phyloP scores from a whole-genome alignment of 2,888 invertebrate species.

The Archaeoteleia sp. region DNA sequence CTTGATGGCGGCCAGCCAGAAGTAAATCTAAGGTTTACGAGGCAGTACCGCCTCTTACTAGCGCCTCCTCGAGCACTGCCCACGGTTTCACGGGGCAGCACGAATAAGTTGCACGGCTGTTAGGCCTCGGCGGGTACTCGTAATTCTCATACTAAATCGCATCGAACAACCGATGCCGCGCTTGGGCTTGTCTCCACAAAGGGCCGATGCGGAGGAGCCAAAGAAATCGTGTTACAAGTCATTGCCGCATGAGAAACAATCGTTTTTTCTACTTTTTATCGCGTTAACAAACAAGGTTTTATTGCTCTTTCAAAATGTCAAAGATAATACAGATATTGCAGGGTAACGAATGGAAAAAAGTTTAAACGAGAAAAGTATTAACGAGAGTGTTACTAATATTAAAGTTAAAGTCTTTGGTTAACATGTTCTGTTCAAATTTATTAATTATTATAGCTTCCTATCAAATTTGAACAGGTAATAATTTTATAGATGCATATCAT shows the following conservation, averaged over 20 bases:
- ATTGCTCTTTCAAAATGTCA: slow-evolving; percentile 12
- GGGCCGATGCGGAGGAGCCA: slow-evolving; percentile 27
- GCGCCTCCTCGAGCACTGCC: slow-evolving; percentile 74
- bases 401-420: too few relatives aligned
- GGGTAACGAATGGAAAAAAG: too few relatives aligned
- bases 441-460: too few relatives aligned
- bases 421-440: too few relatives aligned
- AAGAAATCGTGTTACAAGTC: slow-evolving; percentile 43
- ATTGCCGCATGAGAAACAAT: slow-evolving; percentile 14
- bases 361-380: too few relatives aligned
- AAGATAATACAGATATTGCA: too few relatives aligned
- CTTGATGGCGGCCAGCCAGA: slow-evolving; percentile 75
- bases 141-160: slow-evolving; percentile 74
- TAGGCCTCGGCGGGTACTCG: slow-evolving; percentile 61
- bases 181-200: slow-evolving; percentile 43
- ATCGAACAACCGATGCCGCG: slow-evolving; percentile 55
- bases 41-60: slow-evolving; percentile 75
- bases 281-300: slow-evolving; percentile 4
- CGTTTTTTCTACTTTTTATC: too few relatives aligned
- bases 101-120: slow-evolving; percentile 58
- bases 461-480: too few relatives aligned
- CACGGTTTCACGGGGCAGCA: slow-evolving; percentile 62
- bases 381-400: too few relatives aligned
- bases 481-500: too few relatives aligned
- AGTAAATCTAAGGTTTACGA: slow-evolving; percentile 76